These are phyloP conservation scores for Aldabrachelys gigantea DNA, from an alignment of 2,113 vertebrate genomes.

Conservation along the genomic window DNA sequence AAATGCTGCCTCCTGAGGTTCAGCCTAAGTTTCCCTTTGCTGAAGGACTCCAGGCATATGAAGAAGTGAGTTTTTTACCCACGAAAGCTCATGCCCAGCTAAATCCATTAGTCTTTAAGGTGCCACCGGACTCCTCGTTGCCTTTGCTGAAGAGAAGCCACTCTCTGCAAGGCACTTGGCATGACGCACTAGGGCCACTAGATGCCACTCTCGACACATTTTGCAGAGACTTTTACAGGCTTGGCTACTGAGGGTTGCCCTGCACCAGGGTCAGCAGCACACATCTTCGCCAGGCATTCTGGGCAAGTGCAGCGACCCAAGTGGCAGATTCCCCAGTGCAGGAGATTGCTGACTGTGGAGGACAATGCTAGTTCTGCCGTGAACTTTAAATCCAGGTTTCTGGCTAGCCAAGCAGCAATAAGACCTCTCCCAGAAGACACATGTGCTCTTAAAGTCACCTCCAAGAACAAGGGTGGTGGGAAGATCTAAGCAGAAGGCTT, in stretches of 20 bases:
- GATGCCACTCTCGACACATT: background rate
- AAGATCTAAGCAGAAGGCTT: background rate
- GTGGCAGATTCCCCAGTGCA: too few species aligned
- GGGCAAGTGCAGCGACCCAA: background rate
- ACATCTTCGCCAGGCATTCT: background rate
- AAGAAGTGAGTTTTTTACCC: too few species aligned
- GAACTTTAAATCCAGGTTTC: background rate
- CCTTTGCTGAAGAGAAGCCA: background rate
- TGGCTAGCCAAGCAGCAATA: background rate
- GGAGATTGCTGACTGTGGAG: background rate
- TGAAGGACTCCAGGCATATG: background rate
- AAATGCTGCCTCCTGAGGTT: background rate
- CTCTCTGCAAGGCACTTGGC: background rate
- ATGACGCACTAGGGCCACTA: background rate
- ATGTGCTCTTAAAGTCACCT: background rate
- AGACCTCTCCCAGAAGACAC: background rate
- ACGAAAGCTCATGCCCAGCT: too few species aligned
- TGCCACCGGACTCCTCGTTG: too few species aligned
- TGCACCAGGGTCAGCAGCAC: background rate
- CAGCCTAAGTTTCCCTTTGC: background rate
- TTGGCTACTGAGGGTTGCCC: background rate
- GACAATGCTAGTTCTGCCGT: background rate
- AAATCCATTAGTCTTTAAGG: too few species aligned
- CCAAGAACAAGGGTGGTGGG: background rate
- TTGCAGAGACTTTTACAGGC: background rate